phyloP scores from a whole-genome alignment of 2,113 vertebrate genomes.

The Bambusicola thoracicus region DNA sequence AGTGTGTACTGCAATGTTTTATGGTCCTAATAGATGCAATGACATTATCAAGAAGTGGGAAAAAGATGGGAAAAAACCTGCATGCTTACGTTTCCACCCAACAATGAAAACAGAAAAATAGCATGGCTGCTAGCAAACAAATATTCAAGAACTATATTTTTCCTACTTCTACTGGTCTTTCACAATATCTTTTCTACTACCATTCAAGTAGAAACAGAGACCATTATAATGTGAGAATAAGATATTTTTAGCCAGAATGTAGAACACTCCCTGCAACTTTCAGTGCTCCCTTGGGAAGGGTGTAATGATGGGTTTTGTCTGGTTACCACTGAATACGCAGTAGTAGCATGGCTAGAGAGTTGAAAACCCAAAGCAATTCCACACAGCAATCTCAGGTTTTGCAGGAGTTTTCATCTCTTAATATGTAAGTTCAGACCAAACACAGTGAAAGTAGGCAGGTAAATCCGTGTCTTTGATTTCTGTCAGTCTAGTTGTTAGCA shows the following conservation, averaged over 20 bases:
- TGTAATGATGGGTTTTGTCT: not conserved
- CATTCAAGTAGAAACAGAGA: not conserved
- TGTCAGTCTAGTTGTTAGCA: conserved; percentile 42
- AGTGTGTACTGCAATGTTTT: not conserved
- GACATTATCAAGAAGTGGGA: not conserved
- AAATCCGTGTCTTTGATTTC: conserved; percentile 52
- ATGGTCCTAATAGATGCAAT: not conserved
- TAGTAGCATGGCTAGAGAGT: not conserved
- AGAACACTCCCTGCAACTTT: not conserved
- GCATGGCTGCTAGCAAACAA: not conserved
- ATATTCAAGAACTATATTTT: not conserved
- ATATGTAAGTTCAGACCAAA: not conserved
- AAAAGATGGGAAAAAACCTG: not conserved
- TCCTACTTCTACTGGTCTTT: not conserved
- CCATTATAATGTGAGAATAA: not conserved
- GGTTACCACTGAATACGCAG: not conserved
- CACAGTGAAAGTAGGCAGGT: not conserved
- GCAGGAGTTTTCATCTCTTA: not conserved
- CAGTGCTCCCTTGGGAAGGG: not conserved
- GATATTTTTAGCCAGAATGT: not conserved
- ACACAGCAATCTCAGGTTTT: not conserved
- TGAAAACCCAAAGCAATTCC: not conserved
- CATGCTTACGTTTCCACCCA: not conserved
- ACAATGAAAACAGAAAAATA: not conserved
- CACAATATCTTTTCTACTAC: not conserved